A percentile compares a stretch with the other conserved stretches of the same genome.
Conservation (phyloP, 2,113 vertebrate species). For the Montifringilla adamsi region DNA sequence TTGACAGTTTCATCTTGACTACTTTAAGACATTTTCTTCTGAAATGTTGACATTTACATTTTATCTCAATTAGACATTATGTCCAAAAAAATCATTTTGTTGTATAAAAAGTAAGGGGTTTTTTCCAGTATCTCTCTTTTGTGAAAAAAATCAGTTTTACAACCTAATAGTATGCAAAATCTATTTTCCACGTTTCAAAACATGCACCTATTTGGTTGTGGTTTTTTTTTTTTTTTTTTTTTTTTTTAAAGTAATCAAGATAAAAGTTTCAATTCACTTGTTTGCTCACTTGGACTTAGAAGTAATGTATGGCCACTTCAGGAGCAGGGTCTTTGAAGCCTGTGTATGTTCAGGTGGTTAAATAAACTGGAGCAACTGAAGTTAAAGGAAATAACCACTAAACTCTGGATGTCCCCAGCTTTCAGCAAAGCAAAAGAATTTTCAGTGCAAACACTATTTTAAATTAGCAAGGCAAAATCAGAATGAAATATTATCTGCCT, state of each 20-base stretch:
- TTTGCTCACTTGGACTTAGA: not conserved
- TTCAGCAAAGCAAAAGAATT: not conserved
- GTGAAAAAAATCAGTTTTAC: not conserved
- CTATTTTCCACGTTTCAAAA: not conserved
- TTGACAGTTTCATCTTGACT: not conserved
- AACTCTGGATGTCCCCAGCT: not conserved
- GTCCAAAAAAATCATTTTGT: not conserved
- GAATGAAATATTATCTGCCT: not conserved
- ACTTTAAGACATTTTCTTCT: not conserved
- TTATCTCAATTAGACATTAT: not conserved
- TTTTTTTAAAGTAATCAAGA: not conserved
- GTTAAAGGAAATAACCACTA: not conserved
- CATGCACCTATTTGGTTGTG: not conserved
- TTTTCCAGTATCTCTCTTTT: not conserved
- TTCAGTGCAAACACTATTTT: not conserved
- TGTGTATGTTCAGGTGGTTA: not conserved
- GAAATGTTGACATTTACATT: not conserved
- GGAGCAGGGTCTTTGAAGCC: not conserved
- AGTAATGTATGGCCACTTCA: not conserved
- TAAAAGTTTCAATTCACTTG: not conserved
- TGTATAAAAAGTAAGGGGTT: fast-evolving
- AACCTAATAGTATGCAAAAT: not conserved
- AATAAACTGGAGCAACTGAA: not conserved
- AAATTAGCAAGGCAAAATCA: not conserved
- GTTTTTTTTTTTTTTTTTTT: no score